These are phyloP conservation scores for Cyphomyrus discorhynchus DNA, from an alignment of 2,113 vertebrate species.

Conservation along the genomic window DNA sequence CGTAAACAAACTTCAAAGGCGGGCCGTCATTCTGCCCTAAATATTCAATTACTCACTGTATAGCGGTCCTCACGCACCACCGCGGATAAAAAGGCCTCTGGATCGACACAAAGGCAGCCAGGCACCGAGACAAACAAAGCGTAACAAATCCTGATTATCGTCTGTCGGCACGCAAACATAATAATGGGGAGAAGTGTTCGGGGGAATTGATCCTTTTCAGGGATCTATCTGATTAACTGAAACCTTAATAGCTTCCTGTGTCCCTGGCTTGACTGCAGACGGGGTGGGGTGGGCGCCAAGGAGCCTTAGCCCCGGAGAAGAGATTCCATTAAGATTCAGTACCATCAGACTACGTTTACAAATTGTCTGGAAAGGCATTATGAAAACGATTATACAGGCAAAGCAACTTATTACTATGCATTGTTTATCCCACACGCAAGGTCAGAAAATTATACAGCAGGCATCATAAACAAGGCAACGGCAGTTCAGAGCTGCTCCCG, in stretches of 20 bases:
- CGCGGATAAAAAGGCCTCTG: not conserved
- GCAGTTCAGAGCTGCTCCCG: not conserved
- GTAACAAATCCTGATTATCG: constrained; percentile 65
- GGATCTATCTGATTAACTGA: constrained; percentile 57
- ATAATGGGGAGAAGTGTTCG: constrained; percentile 62
- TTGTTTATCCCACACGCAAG: constrained; percentile 16
- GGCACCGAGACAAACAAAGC: constrained; percentile 59
- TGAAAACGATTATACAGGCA: constrained; percentile 10
- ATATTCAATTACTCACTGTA: constrained; percentile 8
- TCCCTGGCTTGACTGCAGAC: constrained; percentile 44
- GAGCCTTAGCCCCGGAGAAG: constrained; percentile 36
- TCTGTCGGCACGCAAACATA: constrained; percentile 59
- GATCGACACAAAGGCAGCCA: constrained; percentile 30
- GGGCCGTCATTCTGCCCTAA: not conserved
- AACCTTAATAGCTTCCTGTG: constrained; percentile 61
- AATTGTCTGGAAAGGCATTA: not conserved
- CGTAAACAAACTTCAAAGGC: constrained; percentile 2
- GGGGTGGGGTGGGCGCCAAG: constrained; percentile 32
- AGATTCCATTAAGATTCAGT: constrained; percentile 50
- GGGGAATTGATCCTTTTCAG: constrained; percentile 60
- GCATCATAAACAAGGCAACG: not conserved
- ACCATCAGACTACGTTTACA: constrained; percentile 34
- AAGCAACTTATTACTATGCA: constrained; percentile 37
- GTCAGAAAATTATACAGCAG: not conserved
- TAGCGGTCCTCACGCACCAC: not conserved